These are phyloP conservation scores for Pammene fasciana DNA, from an alignment of 2,888 invertebrate genomes.

Conservation along the genomic window DNA sequence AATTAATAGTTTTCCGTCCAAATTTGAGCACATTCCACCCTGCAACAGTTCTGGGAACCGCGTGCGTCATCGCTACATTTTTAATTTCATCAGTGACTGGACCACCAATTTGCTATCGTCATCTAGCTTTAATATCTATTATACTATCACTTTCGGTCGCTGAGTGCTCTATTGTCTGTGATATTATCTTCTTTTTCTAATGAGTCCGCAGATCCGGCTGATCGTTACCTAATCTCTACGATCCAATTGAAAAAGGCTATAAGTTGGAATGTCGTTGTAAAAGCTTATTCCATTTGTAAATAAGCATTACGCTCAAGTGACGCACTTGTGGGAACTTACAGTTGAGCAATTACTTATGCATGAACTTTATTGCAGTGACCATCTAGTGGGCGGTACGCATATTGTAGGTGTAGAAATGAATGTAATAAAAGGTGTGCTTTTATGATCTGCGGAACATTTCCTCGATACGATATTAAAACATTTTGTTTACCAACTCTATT, in stretches of 20 bases:
- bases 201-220: slow-evolving; percentile 76
- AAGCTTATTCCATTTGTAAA: slow-evolving; percentile 1
- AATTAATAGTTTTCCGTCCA: slow-evolving; percentile 2
- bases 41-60: slow-evolving; percentile 31
- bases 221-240: slow-evolving; percentile 68
- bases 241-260: slow-evolving; percentile 4
- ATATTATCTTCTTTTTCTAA: slow-evolving; percentile 79
- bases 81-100: slow-evolving; percentile 60
- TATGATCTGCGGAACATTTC: slow-evolving; percentile 6
- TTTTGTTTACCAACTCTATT: slow-evolving; percentile 6
- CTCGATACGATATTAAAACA: not conserved
- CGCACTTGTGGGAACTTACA: slow-evolving; percentile 72
- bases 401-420: slow-evolving; percentile 24
- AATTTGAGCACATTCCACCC: slow-evolving; percentile 28
- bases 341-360: slow-evolving; percentile 64
- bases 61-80: slow-evolving; percentile 45
- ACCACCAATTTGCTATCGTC: slow-evolving; percentile 65
- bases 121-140: slow-evolving; percentile 70
- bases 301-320: slow-evolving; percentile 53
- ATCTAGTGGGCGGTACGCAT: slow-evolving; percentile 34
- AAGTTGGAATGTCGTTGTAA: not conserved
- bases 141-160: slow-evolving; percentile 79
- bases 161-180: slow-evolving; percentile 75
- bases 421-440: slow-evolving; percentile 24
- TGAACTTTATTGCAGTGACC: slow-evolving; percentile 43